Percentiles rank a stretch among this genome's conserved stretches.
These are phyloP conservation scores for Anthoscopus minutus DNA, from an alignment of 2,113 vertebrate species.

Conservation along the genomic window DNA sequence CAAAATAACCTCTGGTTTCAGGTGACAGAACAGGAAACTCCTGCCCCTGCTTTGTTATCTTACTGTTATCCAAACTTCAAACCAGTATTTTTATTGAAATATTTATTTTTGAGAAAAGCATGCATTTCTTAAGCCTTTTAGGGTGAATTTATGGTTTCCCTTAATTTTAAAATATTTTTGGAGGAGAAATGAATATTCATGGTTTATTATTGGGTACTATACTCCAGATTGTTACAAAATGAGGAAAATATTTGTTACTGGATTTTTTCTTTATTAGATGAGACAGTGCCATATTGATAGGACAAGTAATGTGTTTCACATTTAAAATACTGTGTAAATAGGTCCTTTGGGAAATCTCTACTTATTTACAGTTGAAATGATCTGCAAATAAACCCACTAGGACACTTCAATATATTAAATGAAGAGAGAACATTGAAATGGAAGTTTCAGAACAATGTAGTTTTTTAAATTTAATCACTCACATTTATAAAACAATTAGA, in stretches of 20 bases:
- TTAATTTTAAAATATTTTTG: not conserved
- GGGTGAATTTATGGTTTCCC: not conserved
- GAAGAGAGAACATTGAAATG: not conserved
- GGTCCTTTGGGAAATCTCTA: not conserved
- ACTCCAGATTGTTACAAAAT: not conserved
- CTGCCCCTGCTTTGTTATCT: not conserved
- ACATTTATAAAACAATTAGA: not conserved
- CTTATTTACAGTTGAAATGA: slow-evolving; percentile 14
- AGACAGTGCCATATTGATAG: not conserved
- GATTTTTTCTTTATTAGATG: not conserved
- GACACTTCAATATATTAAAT: not conserved
- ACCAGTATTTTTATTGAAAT: not conserved
- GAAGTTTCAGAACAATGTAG: not conserved
- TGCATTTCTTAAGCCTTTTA: not conserved
- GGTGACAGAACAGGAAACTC: not conserved
- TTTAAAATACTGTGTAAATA: not conserved
- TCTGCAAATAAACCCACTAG: slow-evolving; percentile 8
- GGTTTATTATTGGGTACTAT: not conserved
- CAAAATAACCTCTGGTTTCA: not conserved
- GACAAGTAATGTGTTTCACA: not conserved
- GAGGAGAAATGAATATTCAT: not conserved
- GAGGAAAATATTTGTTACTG: not conserved
- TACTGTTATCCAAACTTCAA: not conserved
- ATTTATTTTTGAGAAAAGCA: not conserved
- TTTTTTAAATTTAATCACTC: not conserved